Evolutionary conservation across 2,888 invertebrate species (phyloP), one percentile per base, ranked within the genome.

Genomic region (Mayetiola destructor): DNA sequence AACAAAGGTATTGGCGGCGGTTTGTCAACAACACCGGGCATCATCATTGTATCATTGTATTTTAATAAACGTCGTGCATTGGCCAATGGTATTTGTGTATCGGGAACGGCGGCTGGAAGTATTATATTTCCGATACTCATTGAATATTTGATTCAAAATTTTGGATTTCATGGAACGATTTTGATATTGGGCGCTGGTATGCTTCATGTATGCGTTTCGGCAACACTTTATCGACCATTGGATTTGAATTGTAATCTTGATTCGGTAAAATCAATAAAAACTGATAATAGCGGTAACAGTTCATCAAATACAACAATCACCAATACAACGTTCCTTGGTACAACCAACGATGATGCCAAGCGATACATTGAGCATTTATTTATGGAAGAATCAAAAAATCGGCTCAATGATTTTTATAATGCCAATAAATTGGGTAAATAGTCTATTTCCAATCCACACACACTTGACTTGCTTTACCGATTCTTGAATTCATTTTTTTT

Each of bases 21-120:
- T 0, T 74, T 87, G 0, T 85, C 85, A 0, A 87, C 86, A 1
- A 86, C 87, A 0, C 86, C 87, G 0, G 87, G 87, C 0, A 85
- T 87, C 56, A 84, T 87, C 8, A 84, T 87, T 59, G 86, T 87
- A 0, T 85, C 85, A 0, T 83, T 84, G 61, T 87, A 87, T 65
- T 87, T 87, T 64, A 84, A 85, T 64, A 85, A 82, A 64, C 84
- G 85, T 69, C 79, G 86, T 56, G 86, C 86, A 0, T 66, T 87
- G 60, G 87, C 87, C 0, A 87, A 87, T 65, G 87, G 87, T 0
- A 82, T 87, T 62, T 86, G 86, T 64, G 85, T 86, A 59, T 85
- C 85, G 42, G 87, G 87, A 60, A 86, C 85, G 4, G 86, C 86
- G 0, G 81, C 85, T 0, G 87, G 87, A 2, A 85, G 85, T 66